A percentile compares a stretch with the other conserved stretches of the same genome.
phyloP scores from a whole-genome alignment of 2,113 vertebrate genomes.

The Myotis davidii region DNA sequence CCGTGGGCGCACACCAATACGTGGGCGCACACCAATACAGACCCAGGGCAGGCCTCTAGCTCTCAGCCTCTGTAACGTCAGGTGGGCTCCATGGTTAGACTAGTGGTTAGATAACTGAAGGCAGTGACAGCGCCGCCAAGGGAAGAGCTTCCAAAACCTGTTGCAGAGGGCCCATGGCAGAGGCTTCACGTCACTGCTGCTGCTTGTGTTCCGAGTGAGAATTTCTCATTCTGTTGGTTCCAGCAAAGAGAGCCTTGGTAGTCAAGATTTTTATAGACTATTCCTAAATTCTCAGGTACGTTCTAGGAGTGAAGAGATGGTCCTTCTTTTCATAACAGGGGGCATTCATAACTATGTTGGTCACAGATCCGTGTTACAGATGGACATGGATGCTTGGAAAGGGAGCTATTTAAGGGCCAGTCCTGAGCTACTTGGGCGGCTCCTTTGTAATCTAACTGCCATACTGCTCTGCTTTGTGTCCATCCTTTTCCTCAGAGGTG shows the following conservation, averaged over 20 bases:
- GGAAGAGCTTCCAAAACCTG: neutral
- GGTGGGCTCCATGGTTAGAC: neutral
- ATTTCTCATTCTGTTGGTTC: neutral
- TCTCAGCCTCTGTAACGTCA: neutral
- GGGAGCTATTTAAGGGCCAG: neutral
- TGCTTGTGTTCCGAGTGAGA: neutral
- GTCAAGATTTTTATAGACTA: neutral
- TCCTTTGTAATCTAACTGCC: neutral
- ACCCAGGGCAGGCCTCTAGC: neutral
- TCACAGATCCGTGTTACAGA: neutral
- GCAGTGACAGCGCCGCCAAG: neutral
- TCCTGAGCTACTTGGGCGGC: neutral
- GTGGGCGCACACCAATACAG: fast-evolving
- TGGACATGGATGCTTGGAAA: neutral
- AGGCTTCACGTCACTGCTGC: neutral
- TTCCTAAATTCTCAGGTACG: neutral
- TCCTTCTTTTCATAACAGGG: neutral
- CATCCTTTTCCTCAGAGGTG: neutral
- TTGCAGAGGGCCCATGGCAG: neutral
- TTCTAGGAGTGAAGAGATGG: neutral
- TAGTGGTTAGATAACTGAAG: neutral
- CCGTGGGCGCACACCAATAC: fast-evolving
- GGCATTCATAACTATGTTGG: neutral
- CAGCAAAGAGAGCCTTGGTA: neutral
- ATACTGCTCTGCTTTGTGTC: neutral